phyloP scores from a whole-genome alignment of 2,888 invertebrate species.

The Mycalesis mineus region DNA sequence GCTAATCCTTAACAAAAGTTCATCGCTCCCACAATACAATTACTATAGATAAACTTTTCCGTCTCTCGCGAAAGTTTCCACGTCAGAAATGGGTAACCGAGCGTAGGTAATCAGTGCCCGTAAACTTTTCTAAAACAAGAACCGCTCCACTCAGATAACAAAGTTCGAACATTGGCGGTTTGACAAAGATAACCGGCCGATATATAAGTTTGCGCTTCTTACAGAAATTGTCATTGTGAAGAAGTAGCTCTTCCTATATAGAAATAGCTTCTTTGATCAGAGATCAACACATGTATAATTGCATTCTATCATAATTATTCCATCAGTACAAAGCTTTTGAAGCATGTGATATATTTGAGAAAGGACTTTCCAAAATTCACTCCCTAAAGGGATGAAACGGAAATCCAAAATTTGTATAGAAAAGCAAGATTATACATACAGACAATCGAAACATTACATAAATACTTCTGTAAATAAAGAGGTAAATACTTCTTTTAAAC shows the following conservation, averaged over 20 bases:
- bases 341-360: too few species aligned
- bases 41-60: conserved; percentile 9
- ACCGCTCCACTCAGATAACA: conserved; percentile 24
- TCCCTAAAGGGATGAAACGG: too few species aligned
- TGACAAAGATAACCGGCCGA: conserved; percentile 18
- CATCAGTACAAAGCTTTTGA: too few species aligned
- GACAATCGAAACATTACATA: too few species aligned
- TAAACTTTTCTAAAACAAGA: conserved; percentile 23
- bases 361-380: too few species aligned
- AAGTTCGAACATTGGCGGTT: conserved; percentile 23
- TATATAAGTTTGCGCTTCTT: conserved; percentile 8
- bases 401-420: too few species aligned
- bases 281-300: too few species aligned
- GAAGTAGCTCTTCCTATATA: background rate
- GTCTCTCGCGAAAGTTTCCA: conserved; percentile 14
- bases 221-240: background rate
- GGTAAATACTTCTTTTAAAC: too few species aligned
- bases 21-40: conserved; percentile 6
- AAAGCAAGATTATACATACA: too few species aligned
- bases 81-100: conserved; percentile 23
- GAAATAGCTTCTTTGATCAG: too few species aligned
- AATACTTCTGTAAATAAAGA: too few species aligned
- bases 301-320: too few species aligned
- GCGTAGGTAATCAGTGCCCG: conserved; percentile 21
- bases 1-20: conserved; percentile 3